Evolutionary conservation across 2,797 vertebrate species (phyloP).

Genomic region (Tragopan temminckii): DNA sequence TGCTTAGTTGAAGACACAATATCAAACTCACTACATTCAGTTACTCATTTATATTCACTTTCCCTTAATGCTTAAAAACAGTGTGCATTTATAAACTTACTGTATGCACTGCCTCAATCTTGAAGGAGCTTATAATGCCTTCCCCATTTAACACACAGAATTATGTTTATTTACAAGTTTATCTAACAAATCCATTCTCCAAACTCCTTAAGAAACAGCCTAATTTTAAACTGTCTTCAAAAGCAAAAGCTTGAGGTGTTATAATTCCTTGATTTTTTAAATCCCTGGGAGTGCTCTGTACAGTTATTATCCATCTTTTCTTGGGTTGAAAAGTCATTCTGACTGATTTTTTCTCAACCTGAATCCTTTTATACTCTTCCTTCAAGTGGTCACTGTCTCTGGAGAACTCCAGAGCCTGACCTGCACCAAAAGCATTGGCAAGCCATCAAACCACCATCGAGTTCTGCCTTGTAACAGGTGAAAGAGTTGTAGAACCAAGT

Average conservation of each 20-base stretch:
- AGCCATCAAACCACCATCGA: neutral
- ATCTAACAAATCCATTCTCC: neutral
- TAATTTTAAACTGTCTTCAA: neutral
- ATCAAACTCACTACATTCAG: neutral
- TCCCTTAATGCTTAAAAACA: neutral
- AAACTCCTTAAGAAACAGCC: neutral
- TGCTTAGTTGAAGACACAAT: neutral
- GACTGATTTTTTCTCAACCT: neutral
- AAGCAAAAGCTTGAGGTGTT: neutral
- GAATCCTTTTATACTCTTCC: constrained; percentile 10
- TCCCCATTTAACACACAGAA: neutral
- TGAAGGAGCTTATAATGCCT: neutral
- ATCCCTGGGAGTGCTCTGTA: neutral
- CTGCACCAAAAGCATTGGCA: neutral
- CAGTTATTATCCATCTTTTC: neutral
- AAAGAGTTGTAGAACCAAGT: neutral
- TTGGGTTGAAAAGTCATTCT: constrained; percentile 12
- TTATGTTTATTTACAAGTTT: neutral
- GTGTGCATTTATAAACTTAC: neutral
- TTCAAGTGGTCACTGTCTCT: neutral
- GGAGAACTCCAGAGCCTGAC: neutral
- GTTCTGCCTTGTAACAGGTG: neutral
- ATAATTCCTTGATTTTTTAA: neutral
- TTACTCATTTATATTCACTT: neutral
- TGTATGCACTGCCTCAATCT: neutral